Evolutionary conservation across 2,888 invertebrate genomes (phyloP), one percentile per base, ranked within the genome.

Genomic region (Lissocephala sabroskyi): DNA sequence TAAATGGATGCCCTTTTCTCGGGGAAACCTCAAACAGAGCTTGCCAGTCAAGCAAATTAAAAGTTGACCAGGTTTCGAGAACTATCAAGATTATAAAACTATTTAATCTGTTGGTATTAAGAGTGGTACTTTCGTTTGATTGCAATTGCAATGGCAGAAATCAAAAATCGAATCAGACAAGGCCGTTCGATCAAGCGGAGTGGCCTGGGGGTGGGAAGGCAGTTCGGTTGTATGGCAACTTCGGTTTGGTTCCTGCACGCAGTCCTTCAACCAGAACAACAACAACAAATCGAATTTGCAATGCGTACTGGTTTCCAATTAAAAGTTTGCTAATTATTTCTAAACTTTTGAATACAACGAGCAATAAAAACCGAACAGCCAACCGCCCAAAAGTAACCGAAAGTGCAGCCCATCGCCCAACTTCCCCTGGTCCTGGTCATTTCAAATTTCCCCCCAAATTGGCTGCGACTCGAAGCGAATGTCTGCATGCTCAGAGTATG

Each of bases 321-420:
- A 71, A 71, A 71, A 71, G 71, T 71, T 71, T 71, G 74, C 71
- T 71, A 71, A 71, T 71, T 71, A 71, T 71, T 71, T 71, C 71
- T 74, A 68, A 71, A 76, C 74, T 71, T 71, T 76, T 63, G 63
- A 5, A 23, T 74, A 41, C 65, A 54, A 50, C 77, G 70, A 71
- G 76, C 74, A 76, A 70, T 71, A 56, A 68, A 65, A 59, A 73
- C 52, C 59, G 63, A 63, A 65, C 70, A 61, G 62, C 55, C 52
- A 55, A 19, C 19, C 7, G n/a, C 26, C 28, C 39, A 39, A 13
- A 42, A 41, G 13, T 1, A 17, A 32, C 11, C 30, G 30, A 13
- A 13, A n/a, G n/a, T n/a, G 11, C 30, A 32, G 30, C 11, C 30
- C 13, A 13, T 13, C 30, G 30, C 30, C 11, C 11, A 10, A 32